Conservation (phyloP, 2,797 vertebrate genomes). For the Rhinophrynus dorsalis region DNA sequence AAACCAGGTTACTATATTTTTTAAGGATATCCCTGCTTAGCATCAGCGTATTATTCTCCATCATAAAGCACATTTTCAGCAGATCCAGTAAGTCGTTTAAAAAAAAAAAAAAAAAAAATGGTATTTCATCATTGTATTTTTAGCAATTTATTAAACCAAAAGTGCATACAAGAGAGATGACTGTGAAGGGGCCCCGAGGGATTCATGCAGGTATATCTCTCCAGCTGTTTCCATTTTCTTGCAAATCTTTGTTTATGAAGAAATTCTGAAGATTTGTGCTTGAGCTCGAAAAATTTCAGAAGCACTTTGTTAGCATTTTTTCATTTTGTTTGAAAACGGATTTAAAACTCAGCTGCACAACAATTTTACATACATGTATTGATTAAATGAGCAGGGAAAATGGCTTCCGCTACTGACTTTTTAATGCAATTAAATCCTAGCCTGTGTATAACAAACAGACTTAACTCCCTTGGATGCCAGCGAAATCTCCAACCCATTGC, state of each 20-base stretch:
- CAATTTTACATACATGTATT: conserved; percentile 18
- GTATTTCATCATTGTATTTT: conserved; percentile 56
- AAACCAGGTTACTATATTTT: background rate
- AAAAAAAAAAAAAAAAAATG: conserved; percentile 25
- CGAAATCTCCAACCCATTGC: no score
- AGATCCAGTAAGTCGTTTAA: conserved; percentile 26
- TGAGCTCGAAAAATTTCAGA: conserved; percentile 36
- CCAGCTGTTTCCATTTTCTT: conserved; percentile 59
- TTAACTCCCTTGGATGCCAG: no score
- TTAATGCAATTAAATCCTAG: background rate
- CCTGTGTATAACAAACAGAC: no score
- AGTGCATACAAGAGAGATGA: conserved; percentile 51
- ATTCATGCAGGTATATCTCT: conserved; percentile 57
- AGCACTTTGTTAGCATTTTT: conserved; percentile 52
- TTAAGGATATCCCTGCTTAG: conserved; percentile 30
- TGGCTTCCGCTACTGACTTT: background rate
- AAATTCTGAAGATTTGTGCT: conserved; percentile 46
- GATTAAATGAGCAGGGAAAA: conserved; percentile 15
- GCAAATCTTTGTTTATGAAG: conserved; percentile 47
- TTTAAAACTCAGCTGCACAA: conserved; percentile 44
- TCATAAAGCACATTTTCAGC: conserved; percentile 35
- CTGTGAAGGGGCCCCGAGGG: conserved; percentile 42
- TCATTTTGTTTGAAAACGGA: conserved; percentile 47
- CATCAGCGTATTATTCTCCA: background rate
- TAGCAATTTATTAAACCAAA: conserved; percentile 59